phyloP scores from a whole-genome alignment of 2,113 vertebrate species.

The Phalacrocorax pelagicus region DNA sequence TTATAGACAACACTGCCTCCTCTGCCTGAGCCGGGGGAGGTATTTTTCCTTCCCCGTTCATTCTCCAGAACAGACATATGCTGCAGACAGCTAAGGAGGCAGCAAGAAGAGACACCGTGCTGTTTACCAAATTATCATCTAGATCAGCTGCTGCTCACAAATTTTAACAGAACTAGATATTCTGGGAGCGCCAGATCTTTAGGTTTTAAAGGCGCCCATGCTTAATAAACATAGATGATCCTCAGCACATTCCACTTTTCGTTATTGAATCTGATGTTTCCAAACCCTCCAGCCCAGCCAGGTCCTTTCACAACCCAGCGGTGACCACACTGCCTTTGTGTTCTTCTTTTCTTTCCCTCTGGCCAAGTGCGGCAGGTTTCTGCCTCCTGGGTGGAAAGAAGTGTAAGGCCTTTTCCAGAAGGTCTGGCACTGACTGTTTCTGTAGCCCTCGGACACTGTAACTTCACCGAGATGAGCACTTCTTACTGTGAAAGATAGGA shows the following conservation, averaged over 20 bases:
- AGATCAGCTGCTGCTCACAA: background rate
- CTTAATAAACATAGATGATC: background rate
- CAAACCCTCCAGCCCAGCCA: background rate
- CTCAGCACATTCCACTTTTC: background rate
- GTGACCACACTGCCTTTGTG: background rate
- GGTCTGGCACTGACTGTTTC: no score
- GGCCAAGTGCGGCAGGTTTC: background rate
- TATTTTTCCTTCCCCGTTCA: background rate
- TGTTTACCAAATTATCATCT: no score
- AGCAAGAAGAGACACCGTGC: background rate
- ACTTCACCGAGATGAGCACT: background rate
- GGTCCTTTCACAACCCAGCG: background rate
- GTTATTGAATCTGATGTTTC: background rate
- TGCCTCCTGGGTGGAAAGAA: background rate
- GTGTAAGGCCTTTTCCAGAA: background rate
- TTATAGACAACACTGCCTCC: background rate
- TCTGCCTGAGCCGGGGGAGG: background rate
- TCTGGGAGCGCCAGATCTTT: background rate
- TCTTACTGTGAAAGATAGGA: background rate
- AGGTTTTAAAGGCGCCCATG: background rate
- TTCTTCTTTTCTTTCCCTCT: background rate
- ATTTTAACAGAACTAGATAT: background rate
- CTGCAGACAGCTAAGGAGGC: background rate
- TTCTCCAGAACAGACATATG: background rate
- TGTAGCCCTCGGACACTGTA: background rate